Conservation (phyloP, 2,888 invertebrate species). For the Uropetala carovei region DNA sequence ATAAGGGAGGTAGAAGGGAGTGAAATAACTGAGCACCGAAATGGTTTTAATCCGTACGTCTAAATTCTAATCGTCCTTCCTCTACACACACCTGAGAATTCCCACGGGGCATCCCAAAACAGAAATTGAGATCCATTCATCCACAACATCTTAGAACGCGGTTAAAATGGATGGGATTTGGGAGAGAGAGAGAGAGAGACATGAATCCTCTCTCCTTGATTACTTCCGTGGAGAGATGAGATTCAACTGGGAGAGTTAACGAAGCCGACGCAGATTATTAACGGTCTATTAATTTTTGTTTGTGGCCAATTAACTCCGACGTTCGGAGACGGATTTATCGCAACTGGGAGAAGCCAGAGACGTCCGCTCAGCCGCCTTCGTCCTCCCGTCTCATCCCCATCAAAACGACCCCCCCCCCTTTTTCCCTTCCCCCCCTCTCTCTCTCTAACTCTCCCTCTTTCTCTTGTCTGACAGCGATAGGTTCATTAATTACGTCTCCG, state of each 20-base stretch:
- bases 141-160: too few relatives aligned
- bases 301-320: constrained; percentile 11
- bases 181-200: too few relatives aligned
- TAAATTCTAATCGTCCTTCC: too few relatives aligned
- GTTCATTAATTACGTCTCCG: background rate
- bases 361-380: background rate
- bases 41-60: too few relatives aligned
- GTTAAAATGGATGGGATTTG: too few relatives aligned
- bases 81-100: too few relatives aligned
- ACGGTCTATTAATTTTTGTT: background rate
- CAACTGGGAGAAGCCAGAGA: background rate
- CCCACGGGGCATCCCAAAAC: too few relatives aligned
- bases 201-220: background rate
- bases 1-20: too few relatives aligned
- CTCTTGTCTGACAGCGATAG: background rate
- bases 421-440: too few relatives aligned
- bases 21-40: too few relatives aligned
- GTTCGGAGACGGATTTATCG: background rate
- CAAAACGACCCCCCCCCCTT: background rate
- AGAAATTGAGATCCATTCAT: too few relatives aligned
- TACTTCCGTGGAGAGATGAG: background rate
- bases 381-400: background rate
- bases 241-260: background rate
- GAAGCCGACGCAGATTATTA: background rate
- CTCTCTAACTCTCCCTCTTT: too few relatives aligned